These are phyloP conservation scores for Cataglyphis albicans DNA, from an alignment of 2,888 invertebrate genomes.

Conservation along the genomic window DNA sequence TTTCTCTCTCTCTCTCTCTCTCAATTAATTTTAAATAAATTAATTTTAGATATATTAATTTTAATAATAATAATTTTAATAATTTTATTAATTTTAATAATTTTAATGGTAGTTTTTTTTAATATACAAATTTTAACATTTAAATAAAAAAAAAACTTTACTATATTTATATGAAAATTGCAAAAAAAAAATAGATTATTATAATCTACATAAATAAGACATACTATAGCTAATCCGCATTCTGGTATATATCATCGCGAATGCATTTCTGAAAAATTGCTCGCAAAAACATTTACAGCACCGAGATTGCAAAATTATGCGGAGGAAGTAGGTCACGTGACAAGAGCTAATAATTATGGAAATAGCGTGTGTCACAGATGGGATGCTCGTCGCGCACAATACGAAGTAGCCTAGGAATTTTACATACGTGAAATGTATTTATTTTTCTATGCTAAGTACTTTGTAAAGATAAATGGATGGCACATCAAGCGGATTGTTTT, in stretches of 20 bases:
- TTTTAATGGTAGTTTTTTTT: not conserved
- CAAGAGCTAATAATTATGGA: constrained; percentile 53
- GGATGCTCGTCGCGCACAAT: not conserved
- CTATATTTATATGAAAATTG: not conserved
- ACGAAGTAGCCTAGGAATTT: constrained; percentile 1
- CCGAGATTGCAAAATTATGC: constrained; percentile 35
- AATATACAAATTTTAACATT: not conserved
- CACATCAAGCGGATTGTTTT: not conserved
- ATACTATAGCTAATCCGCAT: not conserved
- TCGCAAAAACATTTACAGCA: not conserved
- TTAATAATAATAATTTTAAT: too few species aligned
- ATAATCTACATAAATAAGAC: not conserved
- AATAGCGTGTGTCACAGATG: constrained; percentile 28
- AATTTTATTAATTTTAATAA: not conserved
- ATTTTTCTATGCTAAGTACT: constrained; percentile 29
- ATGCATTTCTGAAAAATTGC: constrained; percentile 7
- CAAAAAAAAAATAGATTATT: not conserved
- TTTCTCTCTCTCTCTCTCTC: too few species aligned
- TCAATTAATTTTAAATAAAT: not conserved
- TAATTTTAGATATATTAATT: not conserved
- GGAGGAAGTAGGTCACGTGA: constrained; percentile 30
- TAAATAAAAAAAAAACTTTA: not conserved
- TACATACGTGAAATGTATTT: not conserved
- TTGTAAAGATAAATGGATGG: not conserved
- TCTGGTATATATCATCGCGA: not conserved